Percentiles rank a stretch among this genome's conserved stretches.
These are phyloP conservation scores for Tyrannus savana DNA, from an alignment of 2,113 vertebrate genomes.

Conservation along the genomic window DNA sequence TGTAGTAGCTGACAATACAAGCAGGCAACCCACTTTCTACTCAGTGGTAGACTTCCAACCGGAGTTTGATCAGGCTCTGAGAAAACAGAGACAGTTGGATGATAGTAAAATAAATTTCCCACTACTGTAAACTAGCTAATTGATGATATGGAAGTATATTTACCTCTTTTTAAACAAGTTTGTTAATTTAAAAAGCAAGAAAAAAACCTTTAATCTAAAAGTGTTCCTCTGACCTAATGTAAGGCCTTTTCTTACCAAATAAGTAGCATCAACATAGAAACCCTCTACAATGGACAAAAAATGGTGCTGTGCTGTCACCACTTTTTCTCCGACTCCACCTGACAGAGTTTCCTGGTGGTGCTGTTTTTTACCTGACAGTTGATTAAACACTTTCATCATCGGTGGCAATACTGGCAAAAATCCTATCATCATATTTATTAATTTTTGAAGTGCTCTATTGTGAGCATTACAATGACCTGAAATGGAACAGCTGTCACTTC, in stretches of 20 bases:
- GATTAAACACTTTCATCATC: slow-evolving; percentile 62
- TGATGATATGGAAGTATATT: neutral
- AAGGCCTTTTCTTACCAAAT: neutral
- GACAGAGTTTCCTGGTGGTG: slow-evolving; percentile 12
- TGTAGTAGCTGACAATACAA: neutral
- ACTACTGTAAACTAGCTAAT: neutral
- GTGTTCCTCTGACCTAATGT: neutral
- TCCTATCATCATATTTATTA: slow-evolving; percentile 55
- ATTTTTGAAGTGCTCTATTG: slow-evolving; percentile 73
- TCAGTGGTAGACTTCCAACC: neutral
- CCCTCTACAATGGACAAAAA: neutral
- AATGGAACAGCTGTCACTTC: slow-evolving; percentile 73
- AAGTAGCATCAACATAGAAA: neutral
- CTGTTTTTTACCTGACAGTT: slow-evolving; percentile 1
- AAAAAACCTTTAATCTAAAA: neutral
- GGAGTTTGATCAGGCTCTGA: neutral
- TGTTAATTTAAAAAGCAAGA: neutral
- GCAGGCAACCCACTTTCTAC: neutral
- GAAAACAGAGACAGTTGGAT: neutral
- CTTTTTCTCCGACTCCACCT: neutral
- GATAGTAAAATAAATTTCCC: neutral
- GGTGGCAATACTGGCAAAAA: slow-evolving; percentile 49
- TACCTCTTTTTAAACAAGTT: neutral
- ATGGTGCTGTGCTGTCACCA: neutral
- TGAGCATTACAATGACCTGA: slow-evolving; percentile 57